Conservation (phyloP, 2,888 invertebrate species). For the Calliphora vomitoria region DNA sequence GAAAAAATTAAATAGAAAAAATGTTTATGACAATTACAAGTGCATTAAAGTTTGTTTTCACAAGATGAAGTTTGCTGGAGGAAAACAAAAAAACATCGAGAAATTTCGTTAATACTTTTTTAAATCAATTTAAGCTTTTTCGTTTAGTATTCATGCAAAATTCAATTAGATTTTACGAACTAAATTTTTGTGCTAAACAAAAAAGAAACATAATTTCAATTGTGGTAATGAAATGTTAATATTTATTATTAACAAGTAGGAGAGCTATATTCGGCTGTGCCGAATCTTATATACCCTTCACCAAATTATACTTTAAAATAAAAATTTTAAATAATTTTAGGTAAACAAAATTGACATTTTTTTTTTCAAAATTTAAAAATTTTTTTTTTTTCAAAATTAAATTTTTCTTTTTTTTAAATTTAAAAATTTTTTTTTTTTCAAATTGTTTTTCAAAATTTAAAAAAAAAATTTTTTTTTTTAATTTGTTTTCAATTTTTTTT, state of each 20-base stretch:
- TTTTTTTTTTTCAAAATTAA: too few species aligned
- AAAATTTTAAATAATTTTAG: too few species aligned
- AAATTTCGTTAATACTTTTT: conserved; percentile 64
- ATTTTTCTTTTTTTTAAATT: too few species aligned
- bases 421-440: too few species aligned
- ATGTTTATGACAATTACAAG: conserved; percentile 73
- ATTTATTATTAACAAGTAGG: not conserved
- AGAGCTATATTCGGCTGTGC: too few species aligned
- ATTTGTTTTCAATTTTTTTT: too few species aligned
- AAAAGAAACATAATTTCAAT: not conserved
- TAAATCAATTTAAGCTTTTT: conserved; percentile 63
- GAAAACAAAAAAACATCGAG: conserved; percentile 7
- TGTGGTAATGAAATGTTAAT: not conserved
- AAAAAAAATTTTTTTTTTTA: too few species aligned
- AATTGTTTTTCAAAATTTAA: too few species aligned
- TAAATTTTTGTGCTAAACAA: conserved; percentile 5
- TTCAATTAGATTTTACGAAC: conserved; percentile 49
- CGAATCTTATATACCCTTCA: too few species aligned
- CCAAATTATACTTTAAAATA: too few species aligned
- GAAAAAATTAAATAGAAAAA: conserved; percentile 39
- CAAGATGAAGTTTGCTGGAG: conserved; percentile 33
- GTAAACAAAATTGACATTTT: too few species aligned
- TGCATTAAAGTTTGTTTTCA: conserved; percentile 67
- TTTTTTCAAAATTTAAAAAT: too few species aligned
- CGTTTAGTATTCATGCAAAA: conserved; percentile 15